These are phyloP conservation scores for Clinocottus analis DNA, from an alignment of 2,113 vertebrate species.

Conservation along the genomic window DNA sequence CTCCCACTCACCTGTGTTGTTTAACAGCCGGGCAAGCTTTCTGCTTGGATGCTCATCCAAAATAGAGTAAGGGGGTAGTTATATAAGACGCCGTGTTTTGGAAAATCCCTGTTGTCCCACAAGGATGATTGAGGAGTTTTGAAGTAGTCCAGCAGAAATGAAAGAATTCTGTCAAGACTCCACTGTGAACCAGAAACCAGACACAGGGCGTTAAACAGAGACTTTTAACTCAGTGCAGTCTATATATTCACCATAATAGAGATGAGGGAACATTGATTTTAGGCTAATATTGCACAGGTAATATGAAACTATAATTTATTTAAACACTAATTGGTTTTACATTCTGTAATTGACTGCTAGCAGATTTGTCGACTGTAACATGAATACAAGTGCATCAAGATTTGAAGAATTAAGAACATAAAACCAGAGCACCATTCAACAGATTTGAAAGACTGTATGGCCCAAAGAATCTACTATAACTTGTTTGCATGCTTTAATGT, in stretches of 20 bases:
- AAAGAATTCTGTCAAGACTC: not conserved
- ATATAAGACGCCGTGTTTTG: not conserved
- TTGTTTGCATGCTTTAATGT: too few relatives aligned
- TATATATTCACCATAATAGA: not conserved
- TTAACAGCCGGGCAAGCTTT: conserved; percentile 9
- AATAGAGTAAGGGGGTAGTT: not conserved
- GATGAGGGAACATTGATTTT: not conserved
- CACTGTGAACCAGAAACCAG: not conserved
- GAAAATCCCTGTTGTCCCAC: not conserved
- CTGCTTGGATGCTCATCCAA: not conserved
- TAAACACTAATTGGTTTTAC: not conserved
- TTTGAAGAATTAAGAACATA: conserved; percentile 2
- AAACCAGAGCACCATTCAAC: not conserved
- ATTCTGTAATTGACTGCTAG: not conserved
- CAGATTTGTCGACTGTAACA: not conserved
- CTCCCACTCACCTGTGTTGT: not conserved
- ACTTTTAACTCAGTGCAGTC: not conserved
- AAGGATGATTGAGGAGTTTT: not conserved
- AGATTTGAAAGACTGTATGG: not conserved
- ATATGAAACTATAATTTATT: not conserved
- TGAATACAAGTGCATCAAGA: not conserved
- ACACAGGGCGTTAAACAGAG: not conserved
- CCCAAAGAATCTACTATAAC: not conserved
- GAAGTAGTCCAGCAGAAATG: not conserved
- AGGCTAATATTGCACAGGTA: not conserved